These are phyloP conservation scores for Cyphomyrus discorhynchus DNA, from an alignment of 2,113 vertebrate species.

Conservation along the genomic window DNA sequence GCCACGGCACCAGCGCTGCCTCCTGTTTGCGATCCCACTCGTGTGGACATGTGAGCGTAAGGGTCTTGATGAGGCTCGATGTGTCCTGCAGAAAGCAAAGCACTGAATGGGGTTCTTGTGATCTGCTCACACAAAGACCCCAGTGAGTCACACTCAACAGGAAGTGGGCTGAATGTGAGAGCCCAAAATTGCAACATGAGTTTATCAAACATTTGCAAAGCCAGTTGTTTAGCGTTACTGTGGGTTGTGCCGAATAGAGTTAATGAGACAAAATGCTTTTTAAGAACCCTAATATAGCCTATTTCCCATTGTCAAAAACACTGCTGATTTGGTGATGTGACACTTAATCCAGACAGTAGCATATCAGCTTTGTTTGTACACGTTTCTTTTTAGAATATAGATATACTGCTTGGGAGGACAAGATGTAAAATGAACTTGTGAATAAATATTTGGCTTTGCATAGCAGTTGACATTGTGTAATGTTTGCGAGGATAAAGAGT, in stretches of 20 bases:
- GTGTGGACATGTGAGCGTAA: neutral
- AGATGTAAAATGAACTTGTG: neutral
- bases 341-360: neutral
- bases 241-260: neutral
- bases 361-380: neutral
- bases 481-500: neutral
- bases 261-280: neutral
- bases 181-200: neutral
- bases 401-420: neutral
- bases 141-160: neutral
- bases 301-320: neutral
- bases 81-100: neutral
- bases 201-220: neutral
- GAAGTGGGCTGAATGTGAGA: neutral
- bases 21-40: neutral
- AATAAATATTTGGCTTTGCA: neutral
- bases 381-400: neutral
- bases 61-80: neutral
- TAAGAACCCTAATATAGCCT: neutral
- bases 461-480: neutral
- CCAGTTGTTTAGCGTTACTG: neutral
- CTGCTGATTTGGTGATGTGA: neutral
- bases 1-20: neutral
- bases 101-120: neutral
- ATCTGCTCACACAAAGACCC: neutral